These are phyloP conservation scores for Drepana arcuata DNA, from an alignment of 1,140 invertebrate genomes.

Conservation along the genomic window DNA sequence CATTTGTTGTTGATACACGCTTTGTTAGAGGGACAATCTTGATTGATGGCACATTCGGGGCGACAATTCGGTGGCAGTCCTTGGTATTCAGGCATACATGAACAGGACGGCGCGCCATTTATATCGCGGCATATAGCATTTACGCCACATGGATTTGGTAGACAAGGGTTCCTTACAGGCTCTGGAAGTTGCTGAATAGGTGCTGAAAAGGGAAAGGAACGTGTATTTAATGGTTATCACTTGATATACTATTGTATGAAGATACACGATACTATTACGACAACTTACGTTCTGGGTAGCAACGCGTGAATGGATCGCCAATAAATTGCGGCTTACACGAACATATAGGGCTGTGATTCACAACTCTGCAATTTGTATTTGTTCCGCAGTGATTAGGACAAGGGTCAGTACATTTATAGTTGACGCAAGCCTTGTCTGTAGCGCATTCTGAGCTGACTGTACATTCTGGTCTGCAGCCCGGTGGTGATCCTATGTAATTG, in stretches of 20 bases:
- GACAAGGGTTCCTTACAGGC: slow-evolving; percentile 62
- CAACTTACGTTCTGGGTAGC: slow-evolving; percentile 69
- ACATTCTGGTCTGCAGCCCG: slow-evolving; percentile 82
- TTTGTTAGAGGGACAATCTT: slow-evolving; percentile 75
- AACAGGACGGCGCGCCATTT: slow-evolving; percentile 73
- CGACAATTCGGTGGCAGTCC: slow-evolving; percentile 77
- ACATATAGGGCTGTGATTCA: slow-evolving; percentile 79
- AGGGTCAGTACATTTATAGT: slow-evolving; percentile 78
- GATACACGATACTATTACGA: too few relatives aligned
- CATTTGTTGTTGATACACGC: slow-evolving; percentile 79
- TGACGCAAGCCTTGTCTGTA: slow-evolving; percentile 76
- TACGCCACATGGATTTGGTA: slow-evolving; percentile 77
- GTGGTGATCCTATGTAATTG: slow-evolving; percentile 81
- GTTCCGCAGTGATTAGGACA: slow-evolving; percentile 81
- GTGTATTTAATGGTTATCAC: too few relatives aligned
- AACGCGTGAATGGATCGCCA: slow-evolving; percentile 74
- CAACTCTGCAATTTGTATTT: slow-evolving; percentile 82
- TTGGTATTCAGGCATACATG: slow-evolving; percentile 74
- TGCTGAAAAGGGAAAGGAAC: too few relatives aligned
- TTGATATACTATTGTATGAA: too few relatives aligned
- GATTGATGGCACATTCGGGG: slow-evolving; percentile 78
- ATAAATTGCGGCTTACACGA: slow-evolving; percentile 65
- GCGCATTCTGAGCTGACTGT: slow-evolving; percentile 80
- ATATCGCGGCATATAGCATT: slow-evolving; percentile 77
- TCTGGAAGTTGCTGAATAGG: slow-evolving; percentile 48